Evolutionary conservation across 2,888 invertebrate genomes (phyloP), one percentile per base, ranked within the genome.

Genomic region (Phaonia tiefii): DNA sequence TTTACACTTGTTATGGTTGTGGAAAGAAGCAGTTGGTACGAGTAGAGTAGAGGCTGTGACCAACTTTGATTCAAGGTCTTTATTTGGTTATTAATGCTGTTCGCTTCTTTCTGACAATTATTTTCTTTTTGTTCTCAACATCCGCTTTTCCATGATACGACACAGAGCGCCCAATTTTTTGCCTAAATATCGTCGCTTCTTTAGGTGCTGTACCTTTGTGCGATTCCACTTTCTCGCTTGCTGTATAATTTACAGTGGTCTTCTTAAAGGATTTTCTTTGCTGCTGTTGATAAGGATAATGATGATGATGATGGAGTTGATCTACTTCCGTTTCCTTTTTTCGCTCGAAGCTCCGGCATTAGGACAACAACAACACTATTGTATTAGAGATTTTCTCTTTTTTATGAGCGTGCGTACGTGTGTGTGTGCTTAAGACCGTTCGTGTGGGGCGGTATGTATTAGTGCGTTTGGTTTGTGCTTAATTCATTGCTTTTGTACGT

Each of bases 401-500:
- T 42, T 13, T 5, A 25, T n/a, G 49, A 66, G 73, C 26, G 49
- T 49, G 54, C 11, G 25, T 26, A 42, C 25, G 17, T 39, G 15
- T 39, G 46, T 25, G 17, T 5, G 65, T n/a, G n/a, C n/a, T 5
- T 11, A 63, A 31, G 17, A 15, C 22, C 39, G 54, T 69, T 73
- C 25, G 25, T 49, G 46, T 8, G n/a, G 5, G 17, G 13, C 46
- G 20, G 42, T 8, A 20, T 44, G 5, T 3, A 25, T 15, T 74
- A 8, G 8, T 74, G 10, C 25, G 31, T 63, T 46, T 49, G n/a
- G 4, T 65, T 71, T 77, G 22, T 58, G 63, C 49, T 22, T 60
- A 37, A 66, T 60, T 49, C 69, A 39, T 67, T 69, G 31, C 15
- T 26, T 65, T 65, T 65, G 65, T 65, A 42, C 67, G 69, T 54